Conservation (phyloP, 2,113 vertebrate species). For the Donacobius atricapilla region DNA sequence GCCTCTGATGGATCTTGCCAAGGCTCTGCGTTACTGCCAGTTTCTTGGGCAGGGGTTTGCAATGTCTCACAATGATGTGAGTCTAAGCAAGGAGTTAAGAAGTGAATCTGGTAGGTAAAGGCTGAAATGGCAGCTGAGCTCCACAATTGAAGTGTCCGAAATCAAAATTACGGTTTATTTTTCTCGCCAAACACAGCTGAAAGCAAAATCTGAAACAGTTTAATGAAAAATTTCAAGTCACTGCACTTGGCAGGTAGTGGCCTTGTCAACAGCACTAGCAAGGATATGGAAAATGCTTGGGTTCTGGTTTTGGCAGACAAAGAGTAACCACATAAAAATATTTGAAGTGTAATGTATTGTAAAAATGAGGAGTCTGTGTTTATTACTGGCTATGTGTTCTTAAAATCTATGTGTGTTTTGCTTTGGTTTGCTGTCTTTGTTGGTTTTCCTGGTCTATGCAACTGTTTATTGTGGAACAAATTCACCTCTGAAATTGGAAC, state of each 20-base stretch:
- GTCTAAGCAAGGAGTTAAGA: not conserved
- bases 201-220: not conserved
- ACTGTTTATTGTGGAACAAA: not conserved
- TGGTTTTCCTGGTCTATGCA: not conserved
- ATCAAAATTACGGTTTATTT: not conserved
- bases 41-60: not conserved
- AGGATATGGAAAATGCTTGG: not conserved
- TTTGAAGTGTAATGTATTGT: not conserved
- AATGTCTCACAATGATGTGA: not conserved
- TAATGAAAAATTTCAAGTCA: not conserved
- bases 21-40: not conserved
- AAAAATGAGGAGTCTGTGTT: not conserved
- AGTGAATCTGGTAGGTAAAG: not conserved
- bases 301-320: not conserved
- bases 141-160: not conserved
- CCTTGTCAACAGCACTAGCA: not conserved
- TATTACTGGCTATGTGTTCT: not conserved
- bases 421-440: not conserved
- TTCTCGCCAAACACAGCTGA: not conserved
- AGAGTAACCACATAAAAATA: not conserved
- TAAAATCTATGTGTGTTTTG: not conserved
- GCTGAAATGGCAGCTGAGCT: not conserved
- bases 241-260: not conserved
- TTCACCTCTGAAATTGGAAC: not conserved
- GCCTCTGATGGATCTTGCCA: not conserved